Evolutionary conservation across 2,888 invertebrate species (phyloP), one percentile per base, ranked within the genome.

Genomic region (Dryococelus australis): DNA sequence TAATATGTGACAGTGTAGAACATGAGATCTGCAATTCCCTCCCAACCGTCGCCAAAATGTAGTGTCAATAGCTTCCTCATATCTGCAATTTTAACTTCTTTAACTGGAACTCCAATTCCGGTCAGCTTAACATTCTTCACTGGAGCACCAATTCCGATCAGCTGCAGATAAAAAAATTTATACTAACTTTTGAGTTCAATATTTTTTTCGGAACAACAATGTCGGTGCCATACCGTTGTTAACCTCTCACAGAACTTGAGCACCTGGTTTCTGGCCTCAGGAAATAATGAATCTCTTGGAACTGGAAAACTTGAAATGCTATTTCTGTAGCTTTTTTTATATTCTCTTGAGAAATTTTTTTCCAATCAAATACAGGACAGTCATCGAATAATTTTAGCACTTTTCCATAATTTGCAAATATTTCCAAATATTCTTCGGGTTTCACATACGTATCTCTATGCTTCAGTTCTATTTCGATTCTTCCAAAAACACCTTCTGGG

Each of bases 1-100:
- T 10, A 6, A 47, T 13, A 47, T 24, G 12, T 24, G 26, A 80
- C 80, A 28, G 28, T 80, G 28, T 80, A 80, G 80, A 80, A n/a
- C 80, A 12, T 80, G 26, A 80, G 80, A 80, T 80, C 80, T 80
- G 80, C 80, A 26, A 80, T 80, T 5, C 13, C 24, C 12, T 80
- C 80, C 80, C 80, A 80, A 27, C 24, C 80, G 12, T 20, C 80
- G 24, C 80, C 80, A 28, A 80, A 80, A n/a, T 80, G 80, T 28
- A 80, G 28, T 80, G 80, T 24, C 28, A 80, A 80, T 26, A n/a
- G 80, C 28, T n/a, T n/a, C 80, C 28, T 80, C 28, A 80, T 26
- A 80, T 80, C 80, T 12, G 24, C 80, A 80, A n/a, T 20, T 28
- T n/a, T 80, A 27, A 27, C 27, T n/a, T n/a, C n/a, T n/a, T n/a